Conservation (phyloP, 2,888 invertebrate species). For the Gari tellinella region DNA sequence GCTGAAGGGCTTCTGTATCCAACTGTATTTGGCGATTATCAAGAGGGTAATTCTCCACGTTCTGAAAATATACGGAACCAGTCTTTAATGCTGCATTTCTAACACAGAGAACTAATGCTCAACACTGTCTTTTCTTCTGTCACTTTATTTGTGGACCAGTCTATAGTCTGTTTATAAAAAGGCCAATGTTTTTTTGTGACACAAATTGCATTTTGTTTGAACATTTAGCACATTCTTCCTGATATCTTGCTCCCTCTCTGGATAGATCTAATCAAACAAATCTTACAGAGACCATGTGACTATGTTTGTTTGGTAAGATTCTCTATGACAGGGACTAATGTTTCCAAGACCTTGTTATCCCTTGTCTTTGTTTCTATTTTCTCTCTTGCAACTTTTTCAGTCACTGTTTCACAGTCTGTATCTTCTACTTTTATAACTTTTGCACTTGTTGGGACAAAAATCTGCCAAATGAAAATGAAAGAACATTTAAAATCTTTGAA, state of each 20-base stretch:
- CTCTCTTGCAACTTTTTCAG: constrained; percentile 11
- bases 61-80: constrained; percentile 19
- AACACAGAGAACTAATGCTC: too few relatives aligned
- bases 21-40: constrained; percentile 72
- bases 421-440: constrained; percentile 46
- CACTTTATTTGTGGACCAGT: not conserved
- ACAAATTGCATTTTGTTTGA: too few relatives aligned
- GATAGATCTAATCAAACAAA: too few relatives aligned
- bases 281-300: too few relatives aligned
- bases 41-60: constrained; percentile 67
- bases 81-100: too few relatives aligned
- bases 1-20: constrained; percentile 55
- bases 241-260: too few relatives aligned
- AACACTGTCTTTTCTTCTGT: not conserved
- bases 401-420: constrained; percentile 34
- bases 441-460: constrained; percentile 36
- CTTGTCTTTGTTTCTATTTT: too few relatives aligned
- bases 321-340: too few relatives aligned
- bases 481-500: constrained; percentile 7
- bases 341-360: too few relatives aligned
- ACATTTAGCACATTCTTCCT: too few relatives aligned
- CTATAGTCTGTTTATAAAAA: not conserved
- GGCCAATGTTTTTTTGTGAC: not conserved
- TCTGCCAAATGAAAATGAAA: constrained; percentile 40
- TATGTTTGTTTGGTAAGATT: too few relatives aligned